These are phyloP conservation scores for Periophthalmus magnuspinnatus DNA, from an alignment of 2,797 vertebrate species.

Conservation along the genomic window DNA sequence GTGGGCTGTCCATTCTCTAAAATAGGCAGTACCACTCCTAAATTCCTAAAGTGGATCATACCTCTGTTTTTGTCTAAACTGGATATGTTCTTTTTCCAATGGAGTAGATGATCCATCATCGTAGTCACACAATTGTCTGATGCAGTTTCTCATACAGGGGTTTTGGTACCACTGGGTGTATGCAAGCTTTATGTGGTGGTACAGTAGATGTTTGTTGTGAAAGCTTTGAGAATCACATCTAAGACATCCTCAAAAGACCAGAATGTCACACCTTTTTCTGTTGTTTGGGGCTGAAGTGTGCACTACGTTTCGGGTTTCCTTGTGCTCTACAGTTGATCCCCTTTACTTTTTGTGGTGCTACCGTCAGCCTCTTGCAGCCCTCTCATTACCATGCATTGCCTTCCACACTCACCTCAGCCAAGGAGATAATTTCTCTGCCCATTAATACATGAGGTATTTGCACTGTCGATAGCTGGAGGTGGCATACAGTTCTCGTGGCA, in stretches of 20 bases:
- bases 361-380: conserved; percentile 74
- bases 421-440: conserved; percentile 34
- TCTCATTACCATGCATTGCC: conserved; percentile 71
- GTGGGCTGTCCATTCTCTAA: conserved; percentile 68
- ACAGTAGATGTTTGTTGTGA: not conserved
- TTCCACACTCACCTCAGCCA: conserved; percentile 57
- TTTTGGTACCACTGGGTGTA: not conserved
- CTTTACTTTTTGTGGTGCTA: conserved; percentile 86
- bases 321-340: conserved; percentile 32
- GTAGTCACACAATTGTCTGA: not conserved
- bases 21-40: not conserved
- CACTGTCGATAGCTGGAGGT: conserved; percentile 55
- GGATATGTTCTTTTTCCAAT: not conserved
- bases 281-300: not conserved
- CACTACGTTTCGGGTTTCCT: not conserved
- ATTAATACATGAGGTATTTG: conserved; percentile 56
- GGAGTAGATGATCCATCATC: not conserved
- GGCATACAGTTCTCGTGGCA: conserved; percentile 29
- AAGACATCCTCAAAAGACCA: conserved; percentile 2
- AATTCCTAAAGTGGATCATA: conserved; percentile 7
- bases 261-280: not conserved
- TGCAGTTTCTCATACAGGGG: not conserved
- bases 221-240: not conserved
- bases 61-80: conserved; percentile 1
- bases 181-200: not conserved